phyloP scores from a whole-genome alignment of 37 sponge, comb jelly and placozoan genomes.

The Hexactinellida sp. region DNA sequence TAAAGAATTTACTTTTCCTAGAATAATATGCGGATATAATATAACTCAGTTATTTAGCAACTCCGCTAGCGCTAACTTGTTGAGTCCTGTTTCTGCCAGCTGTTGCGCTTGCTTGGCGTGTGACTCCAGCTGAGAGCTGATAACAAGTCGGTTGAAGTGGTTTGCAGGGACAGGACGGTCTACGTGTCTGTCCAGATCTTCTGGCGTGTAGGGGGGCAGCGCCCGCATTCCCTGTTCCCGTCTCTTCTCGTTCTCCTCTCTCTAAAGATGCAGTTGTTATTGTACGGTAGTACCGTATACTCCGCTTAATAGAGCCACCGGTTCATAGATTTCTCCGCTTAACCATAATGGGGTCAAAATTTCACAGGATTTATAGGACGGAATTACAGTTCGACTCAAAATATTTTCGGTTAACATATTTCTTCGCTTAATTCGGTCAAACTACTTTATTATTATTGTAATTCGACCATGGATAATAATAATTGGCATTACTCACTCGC shows the following conservation, averaged over 20 bases:
- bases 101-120: neutral
- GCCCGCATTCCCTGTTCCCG: neutral
- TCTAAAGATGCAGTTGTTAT: too few relatives aligned
- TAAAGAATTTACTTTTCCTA: too few relatives aligned
- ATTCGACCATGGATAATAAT: too few relatives aligned
- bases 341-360: too few relatives aligned
- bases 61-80: neutral
- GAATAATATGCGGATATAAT: too few relatives aligned
- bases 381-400: too few relatives aligned
- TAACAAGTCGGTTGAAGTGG: neutral
- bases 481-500: neutral
- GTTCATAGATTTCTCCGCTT: too few relatives aligned
- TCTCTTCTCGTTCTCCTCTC: conserved; percentile 1
- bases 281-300: neutral
- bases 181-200: neutral
- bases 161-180: neutral
- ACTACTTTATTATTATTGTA: too few relatives aligned
- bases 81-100: neutral
- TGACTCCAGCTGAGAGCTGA: neutral
- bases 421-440: too few relatives aligned
- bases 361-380: too few relatives aligned
- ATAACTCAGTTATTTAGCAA: neutral
- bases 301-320: neutral
- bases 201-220: neutral
- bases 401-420: too few relatives aligned